These are phyloP conservation scores for Aphidius colemani DNA, from an alignment of 2,888 invertebrate genomes.

Conservation along the genomic window DNA sequence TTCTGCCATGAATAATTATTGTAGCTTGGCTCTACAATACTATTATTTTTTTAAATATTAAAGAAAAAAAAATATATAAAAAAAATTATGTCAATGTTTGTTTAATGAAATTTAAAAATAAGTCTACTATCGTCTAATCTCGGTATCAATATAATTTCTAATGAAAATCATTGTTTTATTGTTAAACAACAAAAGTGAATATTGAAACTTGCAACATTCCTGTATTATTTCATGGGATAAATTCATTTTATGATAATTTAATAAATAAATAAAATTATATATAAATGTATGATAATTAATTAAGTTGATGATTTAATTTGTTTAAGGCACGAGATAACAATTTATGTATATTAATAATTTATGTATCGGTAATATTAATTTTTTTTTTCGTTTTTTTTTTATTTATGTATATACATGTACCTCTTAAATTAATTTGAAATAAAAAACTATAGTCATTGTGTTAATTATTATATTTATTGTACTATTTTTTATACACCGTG, in stretches of 20 bases:
- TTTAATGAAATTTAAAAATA: conserved; percentile 1
- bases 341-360: conserved; percentile 44
- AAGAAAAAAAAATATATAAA: too few species aligned
- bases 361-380: conserved; percentile 23
- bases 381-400: conserved; percentile 53
- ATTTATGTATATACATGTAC: conserved; percentile 61
- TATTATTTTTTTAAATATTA: too few species aligned
- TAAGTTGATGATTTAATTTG: too few species aligned
- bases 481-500: too few species aligned
- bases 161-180: conserved; percentile 13
- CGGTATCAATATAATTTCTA: conserved; percentile 5
- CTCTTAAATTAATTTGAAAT: conserved; percentile 59
- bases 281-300: background rate
- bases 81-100: background rate
- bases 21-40: too few species aligned
- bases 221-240: conserved; percentile 24
- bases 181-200: conserved; percentile 30
- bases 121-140: background rate
- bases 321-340: too few species aligned
- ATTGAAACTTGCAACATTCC: conserved; percentile 27
- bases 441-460: conserved; percentile 59
- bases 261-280: conserved; percentile 33
- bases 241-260: conserved; percentile 39
- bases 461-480: conserved; percentile 37
- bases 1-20: too few species aligned